Conservation (phyloP, 1,140 invertebrate genomes). For the Macrosteles quadrilineatus region DNA sequence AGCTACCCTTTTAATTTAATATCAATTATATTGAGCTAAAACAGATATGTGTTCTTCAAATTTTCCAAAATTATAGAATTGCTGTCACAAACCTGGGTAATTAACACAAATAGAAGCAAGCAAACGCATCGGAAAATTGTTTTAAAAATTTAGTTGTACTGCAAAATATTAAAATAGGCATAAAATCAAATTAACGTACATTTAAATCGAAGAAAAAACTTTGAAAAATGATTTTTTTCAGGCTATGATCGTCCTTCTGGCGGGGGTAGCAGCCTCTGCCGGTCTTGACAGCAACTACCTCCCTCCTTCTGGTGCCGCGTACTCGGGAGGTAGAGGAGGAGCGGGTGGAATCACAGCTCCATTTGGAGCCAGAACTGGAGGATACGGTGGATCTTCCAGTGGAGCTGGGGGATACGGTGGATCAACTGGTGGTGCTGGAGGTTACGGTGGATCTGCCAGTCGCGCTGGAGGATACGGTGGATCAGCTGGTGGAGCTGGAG, state of each 20-base stretch:
- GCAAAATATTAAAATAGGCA: too few relatives aligned
- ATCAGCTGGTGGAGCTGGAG: slow-evolving; percentile 19
- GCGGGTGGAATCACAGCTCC: slow-evolving; percentile 17
- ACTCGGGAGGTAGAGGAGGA: slow-evolving; percentile 28
- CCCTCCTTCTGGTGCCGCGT: slow-evolving; percentile 56
- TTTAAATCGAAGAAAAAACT: too few relatives aligned
- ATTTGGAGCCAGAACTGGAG: slow-evolving; percentile 9
- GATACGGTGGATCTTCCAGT: slow-evolving; percentile 6
- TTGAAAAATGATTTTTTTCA: too few relatives aligned
- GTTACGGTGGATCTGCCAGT: slow-evolving; percentile 7
- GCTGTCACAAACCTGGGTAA: too few relatives aligned
- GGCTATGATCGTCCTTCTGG: slow-evolving; percentile 23
- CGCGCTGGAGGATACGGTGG: slow-evolving; percentile 20
- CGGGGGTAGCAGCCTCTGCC: slow-evolving; percentile 41
- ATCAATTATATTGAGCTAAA: too few relatives aligned
- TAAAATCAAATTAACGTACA: too few relatives aligned
- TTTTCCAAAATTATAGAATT: too few relatives aligned
- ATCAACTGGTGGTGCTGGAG: slow-evolving; percentile 1
- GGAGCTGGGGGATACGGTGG: slow-evolving; percentile 23
- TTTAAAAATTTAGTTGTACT: too few relatives aligned
- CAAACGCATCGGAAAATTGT: too few relatives aligned
- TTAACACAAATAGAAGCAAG: too few relatives aligned
- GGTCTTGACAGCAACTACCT: slow-evolving; percentile 64
- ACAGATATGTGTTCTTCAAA: too few relatives aligned
- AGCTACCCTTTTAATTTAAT: too few relatives aligned